Conservation (phyloP, 1,140 invertebrate species). For the Drosophila neocordata region DNA sequence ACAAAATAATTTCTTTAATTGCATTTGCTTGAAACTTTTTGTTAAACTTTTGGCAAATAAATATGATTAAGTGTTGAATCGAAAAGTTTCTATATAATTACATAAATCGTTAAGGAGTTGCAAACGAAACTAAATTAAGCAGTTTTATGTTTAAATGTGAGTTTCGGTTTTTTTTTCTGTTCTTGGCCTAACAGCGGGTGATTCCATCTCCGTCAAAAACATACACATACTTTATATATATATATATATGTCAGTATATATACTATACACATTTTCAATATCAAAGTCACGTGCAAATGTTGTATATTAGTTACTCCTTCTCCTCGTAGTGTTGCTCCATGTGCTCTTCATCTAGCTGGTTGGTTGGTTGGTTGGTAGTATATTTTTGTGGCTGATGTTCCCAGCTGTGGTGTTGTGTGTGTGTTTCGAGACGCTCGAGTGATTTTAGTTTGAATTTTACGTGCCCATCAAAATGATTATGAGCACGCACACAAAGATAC, state of each 20-base stretch:
- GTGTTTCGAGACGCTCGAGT: conserved; percentile 60
- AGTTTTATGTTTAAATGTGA: conserved; percentile 2
- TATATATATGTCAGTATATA: no score
- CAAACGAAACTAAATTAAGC: background rate
- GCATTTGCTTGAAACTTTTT: background rate
- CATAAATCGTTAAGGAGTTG: conserved; percentile 5
- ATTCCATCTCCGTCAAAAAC: background rate
- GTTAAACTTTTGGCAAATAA: background rate
- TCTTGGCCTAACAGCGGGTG: background rate
- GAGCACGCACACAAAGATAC: conserved; percentile 43
- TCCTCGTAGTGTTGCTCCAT: background rate
- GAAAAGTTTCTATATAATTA: background rate
- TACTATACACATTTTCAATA: conserved; percentile 56
- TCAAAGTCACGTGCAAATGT: conserved; percentile 77
- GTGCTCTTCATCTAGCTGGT: no score
- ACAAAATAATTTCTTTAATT: background rate
- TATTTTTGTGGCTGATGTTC: conserved; percentile 5
- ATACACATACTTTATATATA: background rate
- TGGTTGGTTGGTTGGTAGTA: background rate
- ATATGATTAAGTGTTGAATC: background rate
- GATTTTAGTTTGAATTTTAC: conserved; percentile 79
- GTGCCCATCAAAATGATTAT: conserved; percentile 79
- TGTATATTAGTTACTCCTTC: conserved; percentile 67
- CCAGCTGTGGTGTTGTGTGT: conserved; percentile 1
- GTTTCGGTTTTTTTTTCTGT: background rate